A percentile compares a stretch with the other conserved stretches of the same genome.
Conservation (phyloP, 2,113 vertebrate species). For the Coptodon rendalli region DNA sequence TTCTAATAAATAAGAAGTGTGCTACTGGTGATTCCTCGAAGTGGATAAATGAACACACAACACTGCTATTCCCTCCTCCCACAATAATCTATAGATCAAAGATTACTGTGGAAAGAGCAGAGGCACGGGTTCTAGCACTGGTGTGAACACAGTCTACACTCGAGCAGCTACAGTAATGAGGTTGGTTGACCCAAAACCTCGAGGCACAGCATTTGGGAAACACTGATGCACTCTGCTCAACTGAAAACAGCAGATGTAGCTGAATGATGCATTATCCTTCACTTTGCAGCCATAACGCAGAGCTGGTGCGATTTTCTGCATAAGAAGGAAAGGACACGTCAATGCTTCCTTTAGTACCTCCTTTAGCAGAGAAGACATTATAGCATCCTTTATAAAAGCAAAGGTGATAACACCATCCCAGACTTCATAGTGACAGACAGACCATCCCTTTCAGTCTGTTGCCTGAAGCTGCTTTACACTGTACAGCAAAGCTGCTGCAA, state of each 20-base stretch:
- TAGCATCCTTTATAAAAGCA: not conserved
- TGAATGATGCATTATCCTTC: not conserved
- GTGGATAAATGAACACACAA: not conserved
- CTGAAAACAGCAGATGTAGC: not conserved
- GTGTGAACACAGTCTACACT: not conserved
- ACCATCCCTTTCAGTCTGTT: not conserved
- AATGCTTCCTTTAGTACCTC: rapidly evolving
- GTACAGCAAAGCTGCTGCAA: not conserved
- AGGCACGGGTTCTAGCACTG: not conserved
- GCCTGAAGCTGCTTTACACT: not conserved
- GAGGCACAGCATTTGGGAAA: not conserved
- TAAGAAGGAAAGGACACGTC: not conserved
- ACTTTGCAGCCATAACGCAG: rapidly evolving
- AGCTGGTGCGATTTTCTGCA: not conserved
- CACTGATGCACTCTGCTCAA: not conserved
- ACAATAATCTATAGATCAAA: not conserved
- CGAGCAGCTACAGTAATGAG: not conserved
- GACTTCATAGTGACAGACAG: not conserved
- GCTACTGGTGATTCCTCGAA: not conserved
- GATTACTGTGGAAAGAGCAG: not conserved
- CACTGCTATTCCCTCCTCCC: not conserved
- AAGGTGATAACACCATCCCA: not conserved
- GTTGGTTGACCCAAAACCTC: not conserved
- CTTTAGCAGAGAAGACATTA: not conserved
- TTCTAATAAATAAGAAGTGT: not conserved